Conservation (phyloP, 2,888 invertebrate genomes). For the Chrysotoxum bicinctum region DNA sequence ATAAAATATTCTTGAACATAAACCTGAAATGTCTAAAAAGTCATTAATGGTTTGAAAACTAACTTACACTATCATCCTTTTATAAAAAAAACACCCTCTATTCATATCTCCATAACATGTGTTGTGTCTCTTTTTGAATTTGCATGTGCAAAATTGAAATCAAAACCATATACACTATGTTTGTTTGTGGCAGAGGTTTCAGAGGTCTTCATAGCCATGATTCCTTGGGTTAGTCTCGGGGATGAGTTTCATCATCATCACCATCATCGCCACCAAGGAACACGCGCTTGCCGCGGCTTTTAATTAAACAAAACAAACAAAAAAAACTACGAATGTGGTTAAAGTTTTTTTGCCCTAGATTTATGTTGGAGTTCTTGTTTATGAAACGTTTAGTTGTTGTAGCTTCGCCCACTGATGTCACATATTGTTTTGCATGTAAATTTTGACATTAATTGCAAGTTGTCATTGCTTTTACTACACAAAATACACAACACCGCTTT, state of each 20-base stretch:
- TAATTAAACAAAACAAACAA: background rate
- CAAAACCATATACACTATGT: conserved; percentile 41
- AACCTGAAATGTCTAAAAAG: too few species aligned
- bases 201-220: conserved; percentile 33
- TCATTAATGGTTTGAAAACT: too few species aligned
- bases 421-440: conserved; percentile 46
- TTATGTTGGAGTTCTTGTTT: background rate
- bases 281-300: background rate
- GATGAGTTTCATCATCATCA: conserved; percentile 42
- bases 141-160: conserved; percentile 45
- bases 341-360: conserved; percentile 44
- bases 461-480: conserved; percentile 31
- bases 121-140: background rate
- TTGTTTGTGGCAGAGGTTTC: conserved; percentile 60
- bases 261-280: background rate
- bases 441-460: conserved; percentile 66
- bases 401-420: conserved; percentile 43
- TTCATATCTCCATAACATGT: background rate
- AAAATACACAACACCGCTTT: background rate
- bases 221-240: conserved; percentile 19
- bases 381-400: conserved; percentile 23
- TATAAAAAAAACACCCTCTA: background rate
- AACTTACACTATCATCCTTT: too few species aligned
- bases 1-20: too few species aligned
- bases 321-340: background rate